These are phyloP conservation scores for Sphyrna mokarran DNA, from an alignment of 2,113 vertebrate genomes.

Conservation along the genomic window DNA sequence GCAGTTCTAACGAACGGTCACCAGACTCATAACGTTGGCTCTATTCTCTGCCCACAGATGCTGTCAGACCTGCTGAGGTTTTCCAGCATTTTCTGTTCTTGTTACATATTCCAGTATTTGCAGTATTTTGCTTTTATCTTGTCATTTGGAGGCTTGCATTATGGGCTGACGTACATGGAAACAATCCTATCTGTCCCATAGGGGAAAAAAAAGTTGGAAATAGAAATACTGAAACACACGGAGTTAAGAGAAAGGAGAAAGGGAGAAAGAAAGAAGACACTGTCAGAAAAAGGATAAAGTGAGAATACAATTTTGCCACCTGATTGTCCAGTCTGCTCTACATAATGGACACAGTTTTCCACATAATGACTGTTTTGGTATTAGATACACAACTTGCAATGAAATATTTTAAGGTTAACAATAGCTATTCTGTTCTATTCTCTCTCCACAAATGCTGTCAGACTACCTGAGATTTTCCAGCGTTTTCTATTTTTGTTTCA, in stretches of 20 bases:
- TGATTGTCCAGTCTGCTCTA: not conserved
- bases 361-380: not conserved
- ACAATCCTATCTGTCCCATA: not conserved
- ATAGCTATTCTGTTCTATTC: not conserved
- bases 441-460: no score
- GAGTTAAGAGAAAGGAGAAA: not conserved
- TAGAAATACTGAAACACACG: not conserved
- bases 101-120: no score
- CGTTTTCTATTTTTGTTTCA: no score
- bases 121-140: no score
- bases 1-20: no score
- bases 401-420: not conserved
- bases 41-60: no score
- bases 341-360: not conserved
- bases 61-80: no score
- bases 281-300: no score
- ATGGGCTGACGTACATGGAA: not conserved
- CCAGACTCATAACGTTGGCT: no score
- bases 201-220: not conserved
- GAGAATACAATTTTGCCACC: not conserved
- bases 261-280: not conserved
- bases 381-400: not conserved
- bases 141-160: not conserved
- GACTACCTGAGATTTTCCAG: no score
- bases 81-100: no score